Conservation (phyloP, 2,797 vertebrate species). For the Sebastes aleutianus region DNA sequence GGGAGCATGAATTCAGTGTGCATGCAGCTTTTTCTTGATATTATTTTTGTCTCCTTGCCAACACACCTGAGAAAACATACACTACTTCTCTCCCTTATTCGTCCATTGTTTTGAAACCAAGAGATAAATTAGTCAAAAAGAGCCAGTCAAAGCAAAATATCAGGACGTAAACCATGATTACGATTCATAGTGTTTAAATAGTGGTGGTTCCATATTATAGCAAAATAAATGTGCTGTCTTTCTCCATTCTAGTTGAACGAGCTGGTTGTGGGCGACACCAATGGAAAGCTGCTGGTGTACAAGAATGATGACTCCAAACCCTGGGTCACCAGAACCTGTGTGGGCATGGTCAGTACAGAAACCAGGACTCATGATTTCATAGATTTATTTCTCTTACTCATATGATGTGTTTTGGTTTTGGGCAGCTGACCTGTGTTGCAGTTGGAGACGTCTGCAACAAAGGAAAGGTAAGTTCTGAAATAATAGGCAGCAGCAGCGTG, state of each 20-base stretch:
- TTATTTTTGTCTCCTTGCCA: neutral
- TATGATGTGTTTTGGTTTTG: constrained; percentile 37
- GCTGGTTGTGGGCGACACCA: constrained; percentile 94
- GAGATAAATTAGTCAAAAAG: neutral
- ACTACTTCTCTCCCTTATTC: neutral
- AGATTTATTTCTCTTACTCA: neutral
- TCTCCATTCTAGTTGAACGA: constrained; percentile 87
- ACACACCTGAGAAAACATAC: neutral
- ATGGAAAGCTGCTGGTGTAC: constrained; percentile 91
- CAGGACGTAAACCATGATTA: neutral
- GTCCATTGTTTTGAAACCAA: neutral
- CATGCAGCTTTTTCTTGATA: neutral
- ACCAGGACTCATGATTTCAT: neutral
- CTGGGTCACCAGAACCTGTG: constrained; percentile 88
- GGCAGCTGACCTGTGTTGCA: constrained; percentile 93
- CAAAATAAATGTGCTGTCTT: neutral
- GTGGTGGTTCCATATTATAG: neutral
- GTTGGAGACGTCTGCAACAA: constrained; percentile 96
- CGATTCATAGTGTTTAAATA: neutral
- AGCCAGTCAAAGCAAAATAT: neutral
- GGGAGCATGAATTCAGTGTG: neutral
- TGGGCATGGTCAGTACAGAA: constrained; percentile 90
- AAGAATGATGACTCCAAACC: constrained; percentile 94
- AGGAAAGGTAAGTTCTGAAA: constrained; percentile 87
- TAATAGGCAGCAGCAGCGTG: accelerated